Percentiles rank a stretch among this genome's conserved stretches.
These are phyloP conservation scores for Cavia porcellus DNA, from an alignment of 2,113 vertebrate species.

Conservation along the genomic window DNA sequence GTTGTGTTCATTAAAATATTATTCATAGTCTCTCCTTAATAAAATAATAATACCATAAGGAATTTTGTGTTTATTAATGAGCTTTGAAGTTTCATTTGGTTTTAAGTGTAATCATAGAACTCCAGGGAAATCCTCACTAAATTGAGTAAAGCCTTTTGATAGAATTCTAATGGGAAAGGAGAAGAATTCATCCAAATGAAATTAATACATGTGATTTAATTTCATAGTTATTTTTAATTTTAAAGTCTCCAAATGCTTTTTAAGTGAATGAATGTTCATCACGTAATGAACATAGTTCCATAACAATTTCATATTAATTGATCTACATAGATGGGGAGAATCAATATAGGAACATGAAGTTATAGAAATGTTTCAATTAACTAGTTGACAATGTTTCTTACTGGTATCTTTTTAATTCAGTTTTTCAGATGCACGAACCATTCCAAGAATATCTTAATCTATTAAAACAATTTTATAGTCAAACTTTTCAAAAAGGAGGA, in stretches of 20 bases:
- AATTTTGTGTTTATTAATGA: neutral
- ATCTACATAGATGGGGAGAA: neutral
- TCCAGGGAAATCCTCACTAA: neutral
- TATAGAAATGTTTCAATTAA: neutral
- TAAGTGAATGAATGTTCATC: neutral
- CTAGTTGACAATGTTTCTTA: neutral
- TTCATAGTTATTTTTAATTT: conserved; percentile 56
- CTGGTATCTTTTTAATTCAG: neutral
- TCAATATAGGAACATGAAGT: neutral
- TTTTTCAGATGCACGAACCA: neutral
- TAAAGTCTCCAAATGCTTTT: conserved; percentile 50
- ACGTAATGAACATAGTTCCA: neutral
- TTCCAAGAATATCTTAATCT: neutral
- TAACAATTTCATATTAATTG: conserved; percentile 52
- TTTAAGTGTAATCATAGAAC: neutral
- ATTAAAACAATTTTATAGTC: neutral
- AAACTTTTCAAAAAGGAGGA: neutral
- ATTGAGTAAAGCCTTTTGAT: neutral
- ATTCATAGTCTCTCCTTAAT: neutral
- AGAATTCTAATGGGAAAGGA: neutral
- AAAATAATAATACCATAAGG: neutral
- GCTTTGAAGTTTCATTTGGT: conserved; percentile 13
- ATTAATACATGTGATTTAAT: conserved; percentile 26
- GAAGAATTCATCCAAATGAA: neutral
- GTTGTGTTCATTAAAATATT: neutral